Evolutionary conservation across 1,140 invertebrate genomes (phyloP).

Genomic region (Pogonognathellus flavescens): DNA sequence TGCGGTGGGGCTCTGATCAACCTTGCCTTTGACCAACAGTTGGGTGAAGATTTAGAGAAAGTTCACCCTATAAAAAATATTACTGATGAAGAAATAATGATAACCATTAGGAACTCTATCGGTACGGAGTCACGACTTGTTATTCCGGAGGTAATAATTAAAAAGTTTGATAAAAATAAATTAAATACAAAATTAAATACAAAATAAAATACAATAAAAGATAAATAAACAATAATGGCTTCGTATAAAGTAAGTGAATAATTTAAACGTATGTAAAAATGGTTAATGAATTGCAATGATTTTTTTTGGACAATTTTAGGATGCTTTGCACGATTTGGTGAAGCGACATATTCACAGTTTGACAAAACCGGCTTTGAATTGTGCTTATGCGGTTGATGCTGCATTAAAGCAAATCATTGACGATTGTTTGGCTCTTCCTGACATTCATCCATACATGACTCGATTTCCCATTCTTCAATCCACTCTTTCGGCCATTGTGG

Average conservation of each 20-base stretch:
- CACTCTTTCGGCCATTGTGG: conserved; percentile 96
- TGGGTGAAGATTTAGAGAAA: conserved; percentile 89
- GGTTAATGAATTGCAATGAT: not conserved
- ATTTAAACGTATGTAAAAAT: no score
- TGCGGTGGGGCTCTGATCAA: conserved; percentile 98
- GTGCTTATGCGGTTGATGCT: conserved; percentile 97
- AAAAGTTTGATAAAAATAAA: no score
- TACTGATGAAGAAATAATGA: conserved; percentile 93
- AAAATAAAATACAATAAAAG: no score
- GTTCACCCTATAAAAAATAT: conserved; percentile 94
- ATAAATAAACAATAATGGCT: no score
- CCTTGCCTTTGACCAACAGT: conserved; percentile 98
- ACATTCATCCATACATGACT: conserved; percentile 84
- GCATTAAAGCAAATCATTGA: conserved; percentile 99
- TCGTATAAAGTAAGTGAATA: no score
- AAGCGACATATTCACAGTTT: conserved; percentile 95
- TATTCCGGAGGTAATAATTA: conserved; percentile 22
- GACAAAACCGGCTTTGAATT: conserved; percentile 95
- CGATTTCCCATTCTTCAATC: conserved; percentile 99
- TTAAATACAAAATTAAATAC: no score
- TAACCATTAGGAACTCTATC: conserved; percentile 97
- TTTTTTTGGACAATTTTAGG: conserved; percentile 61
- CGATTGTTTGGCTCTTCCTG: conserved; percentile 84
- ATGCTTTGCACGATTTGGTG: conserved; percentile 88
- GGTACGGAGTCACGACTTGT: conserved; percentile 78